Evolutionary conservation across 2,888 invertebrate species (phyloP), one percentile per base, ranked within the genome.

Genomic region (Hypercompe scribonia): DNA sequence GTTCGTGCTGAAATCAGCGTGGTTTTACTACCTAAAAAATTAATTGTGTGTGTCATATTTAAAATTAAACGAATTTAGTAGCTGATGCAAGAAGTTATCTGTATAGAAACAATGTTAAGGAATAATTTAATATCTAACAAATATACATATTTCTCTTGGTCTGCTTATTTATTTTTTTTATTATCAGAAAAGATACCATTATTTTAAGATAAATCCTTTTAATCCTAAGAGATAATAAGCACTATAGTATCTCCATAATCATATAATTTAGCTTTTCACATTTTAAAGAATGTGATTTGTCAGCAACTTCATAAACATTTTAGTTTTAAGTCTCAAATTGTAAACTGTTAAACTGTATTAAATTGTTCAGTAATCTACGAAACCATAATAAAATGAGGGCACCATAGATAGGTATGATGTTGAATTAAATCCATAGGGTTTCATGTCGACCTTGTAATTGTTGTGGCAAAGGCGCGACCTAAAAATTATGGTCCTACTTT

Each of bases 371-470:
- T 61, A 61, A 61, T 31, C n/a, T 65, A 65, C 34, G 64, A 65
- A 65, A 66, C 65, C 24, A 39, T 65, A 34, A 34, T 65, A 34
- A n/a, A 65, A 36, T n/a, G 13, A 65, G 21, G 64, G 11, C n/a
- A 34, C 36, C 11, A 7, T 3, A 15, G 39, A 58, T 42, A 61
- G 61, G 39, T 24, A 50, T 72, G 11, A 82, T n/a, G 39, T 82
- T 74, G 78, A 77, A 82, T 83, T 80, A 76, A 70, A 74, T 70
- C 34, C 39, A 65, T 77, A 76, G 70, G 80, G 84, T 71, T 83
- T 82, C 82, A 68, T 31, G 70, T 65, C 65, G 73, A 81, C 78
- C 78, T 84, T 77, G 74, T 75, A 61, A 68, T 65, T 77, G 75
- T 74, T 66, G 68, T 72, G 74, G 78, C 73, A 71, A 71, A 78